These are phyloP conservation scores for Otus sunia DNA, from an alignment of 2,113 vertebrate genomes.

Conservation along the genomic window DNA sequence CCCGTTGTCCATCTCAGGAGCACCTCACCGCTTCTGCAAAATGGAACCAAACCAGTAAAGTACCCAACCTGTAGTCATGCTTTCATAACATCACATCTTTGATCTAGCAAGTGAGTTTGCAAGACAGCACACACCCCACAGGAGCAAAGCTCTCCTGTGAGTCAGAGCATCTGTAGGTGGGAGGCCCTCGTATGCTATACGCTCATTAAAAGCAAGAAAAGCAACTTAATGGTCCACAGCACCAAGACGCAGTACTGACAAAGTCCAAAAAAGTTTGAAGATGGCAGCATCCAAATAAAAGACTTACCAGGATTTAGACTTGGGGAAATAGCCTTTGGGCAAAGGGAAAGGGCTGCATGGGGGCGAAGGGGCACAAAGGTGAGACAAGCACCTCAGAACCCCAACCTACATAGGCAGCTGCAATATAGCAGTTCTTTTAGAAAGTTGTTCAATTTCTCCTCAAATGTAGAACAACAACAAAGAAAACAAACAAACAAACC, in stretches of 20 bases:
- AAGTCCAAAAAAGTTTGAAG: background rate
- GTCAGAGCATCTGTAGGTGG: background rate
- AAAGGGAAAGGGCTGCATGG: background rate
- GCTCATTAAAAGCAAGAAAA: background rate
- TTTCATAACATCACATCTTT: background rate
- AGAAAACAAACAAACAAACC: background rate
- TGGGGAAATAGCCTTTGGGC: background rate
- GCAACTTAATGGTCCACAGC: background rate
- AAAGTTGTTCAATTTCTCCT: background rate
- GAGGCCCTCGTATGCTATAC: background rate
- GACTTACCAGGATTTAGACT: background rate
- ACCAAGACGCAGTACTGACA: background rate
- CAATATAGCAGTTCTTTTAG: background rate
- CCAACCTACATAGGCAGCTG: background rate
- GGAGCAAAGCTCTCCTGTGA: background rate
- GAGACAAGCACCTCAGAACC: background rate
- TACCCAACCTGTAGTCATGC: background rate
- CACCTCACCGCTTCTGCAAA: background rate
- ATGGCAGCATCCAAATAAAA: background rate
- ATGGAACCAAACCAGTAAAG: background rate
- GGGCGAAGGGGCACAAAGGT: fast-evolving
- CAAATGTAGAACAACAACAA: background rate
- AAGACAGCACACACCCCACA: background rate
- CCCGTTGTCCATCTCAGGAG: background rate
- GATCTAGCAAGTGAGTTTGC: background rate